A percentile compares a stretch with the other conserved stretches of the same genome.
These are phyloP conservation scores for Anneissia japonica DNA, from an alignment of 35 echinoderm and acorn worm genomes.

Conservation along the genomic window DNA sequence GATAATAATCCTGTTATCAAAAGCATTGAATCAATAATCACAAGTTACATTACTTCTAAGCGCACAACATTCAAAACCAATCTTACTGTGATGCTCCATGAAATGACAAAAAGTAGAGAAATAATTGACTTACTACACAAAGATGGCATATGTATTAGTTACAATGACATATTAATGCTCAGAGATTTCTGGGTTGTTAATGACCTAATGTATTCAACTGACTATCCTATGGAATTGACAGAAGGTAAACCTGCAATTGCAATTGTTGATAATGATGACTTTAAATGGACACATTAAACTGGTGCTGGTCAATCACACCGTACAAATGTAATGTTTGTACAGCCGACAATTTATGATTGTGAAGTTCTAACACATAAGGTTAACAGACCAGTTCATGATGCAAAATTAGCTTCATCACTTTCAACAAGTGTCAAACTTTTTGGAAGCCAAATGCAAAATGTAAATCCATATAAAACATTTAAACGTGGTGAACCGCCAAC, in stretches of 20 bases:
- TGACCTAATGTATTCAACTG: too few species aligned
- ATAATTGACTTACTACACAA: too few species aligned
- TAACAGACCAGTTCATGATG: too few species aligned
- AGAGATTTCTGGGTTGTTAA: too few species aligned
- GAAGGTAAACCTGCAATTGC: too few species aligned
- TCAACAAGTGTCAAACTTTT: conserved; percentile 9
- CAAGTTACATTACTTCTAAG: conserved; percentile 52
- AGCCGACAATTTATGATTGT: conserved; percentile 5
- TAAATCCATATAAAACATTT: conserved; percentile 32
- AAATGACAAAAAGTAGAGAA: too few species aligned
- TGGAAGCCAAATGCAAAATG: conserved; percentile 7
- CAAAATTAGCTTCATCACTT: neutral
- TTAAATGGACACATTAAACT: conserved; percentile 47
- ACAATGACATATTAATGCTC: too few species aligned
- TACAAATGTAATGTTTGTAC: conserved; percentile 50
- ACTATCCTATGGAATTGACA: too few species aligned
- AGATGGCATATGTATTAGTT: too few species aligned
- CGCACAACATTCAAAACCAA: conserved; percentile 29
- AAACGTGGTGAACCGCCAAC: conserved; percentile 33
- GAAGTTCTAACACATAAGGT: neutral
- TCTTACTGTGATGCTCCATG: conserved; percentile 13
- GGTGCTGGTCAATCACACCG: conserved; percentile 40
- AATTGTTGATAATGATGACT: too few species aligned
- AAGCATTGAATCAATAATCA: conserved; percentile 36
- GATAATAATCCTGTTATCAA: conserved; percentile 19